Conservation (phyloP, 1,140 invertebrate species). For the Formica exsecta region DNA sequence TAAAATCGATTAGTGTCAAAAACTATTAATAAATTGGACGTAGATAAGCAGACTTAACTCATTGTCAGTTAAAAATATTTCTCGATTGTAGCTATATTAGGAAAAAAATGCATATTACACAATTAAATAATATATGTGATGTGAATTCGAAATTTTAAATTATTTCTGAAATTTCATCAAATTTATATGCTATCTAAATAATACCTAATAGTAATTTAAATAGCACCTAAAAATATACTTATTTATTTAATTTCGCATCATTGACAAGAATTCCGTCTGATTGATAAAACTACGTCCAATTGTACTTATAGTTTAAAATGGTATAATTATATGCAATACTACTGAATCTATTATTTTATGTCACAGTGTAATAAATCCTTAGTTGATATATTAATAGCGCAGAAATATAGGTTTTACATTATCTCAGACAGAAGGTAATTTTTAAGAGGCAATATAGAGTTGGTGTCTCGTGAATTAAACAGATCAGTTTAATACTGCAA, state of each 20-base stretch:
- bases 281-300: conserved; percentile 42
- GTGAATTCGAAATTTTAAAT: not conserved
- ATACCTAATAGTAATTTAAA: too few species aligned
- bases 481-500: conserved; percentile 56
- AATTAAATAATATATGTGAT: conserved; percentile 1
- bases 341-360: conserved; percentile 8
- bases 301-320: conserved; percentile 50
- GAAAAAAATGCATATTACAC: not conserved
- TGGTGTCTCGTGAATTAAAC: conserved; percentile 36
- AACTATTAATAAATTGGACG: conserved; percentile 58
- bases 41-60: conserved; percentile 2
- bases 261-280: not conserved
- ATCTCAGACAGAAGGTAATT: conserved; percentile 47
- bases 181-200: not conserved
- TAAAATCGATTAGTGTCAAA: conserved; percentile 57
- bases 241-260: not conserved
- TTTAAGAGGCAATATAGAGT: conserved; percentile 32
- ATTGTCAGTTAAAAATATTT: not conserved
- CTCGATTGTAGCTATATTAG: not conserved
- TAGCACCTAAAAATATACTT: too few species aligned
- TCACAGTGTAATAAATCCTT: conserved; percentile 28
- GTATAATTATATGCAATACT: conserved; percentile 24
- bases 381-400: conserved; percentile 35
- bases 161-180: not conserved
- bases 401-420: conserved; percentile 44